Conservation (phyloP, 2,113 vertebrate species). For the Nerophis lumbriciformis region DNA sequence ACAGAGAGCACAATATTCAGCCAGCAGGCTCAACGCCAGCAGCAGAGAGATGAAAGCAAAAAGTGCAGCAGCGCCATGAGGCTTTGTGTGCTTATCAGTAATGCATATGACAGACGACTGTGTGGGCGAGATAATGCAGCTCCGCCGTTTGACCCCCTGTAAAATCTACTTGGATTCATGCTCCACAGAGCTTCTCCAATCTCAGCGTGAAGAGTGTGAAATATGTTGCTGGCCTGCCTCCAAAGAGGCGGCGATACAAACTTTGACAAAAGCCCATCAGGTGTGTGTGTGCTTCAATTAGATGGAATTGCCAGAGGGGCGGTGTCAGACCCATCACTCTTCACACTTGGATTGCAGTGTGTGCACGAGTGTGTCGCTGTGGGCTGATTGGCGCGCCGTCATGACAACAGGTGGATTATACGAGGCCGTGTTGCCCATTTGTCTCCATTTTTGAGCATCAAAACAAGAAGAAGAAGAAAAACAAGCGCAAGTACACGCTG, state of each 20-base stretch:
- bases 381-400: constrained; percentile 14
- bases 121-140: constrained; percentile 8
- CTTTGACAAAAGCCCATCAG: constrained; percentile 1
- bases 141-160: not conserved
- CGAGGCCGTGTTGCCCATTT: constrained; percentile 1
- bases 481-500: not conserved
- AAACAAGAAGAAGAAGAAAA: not conserved
- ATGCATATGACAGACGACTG: constrained; percentile 11
- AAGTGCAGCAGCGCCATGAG: not conserved
- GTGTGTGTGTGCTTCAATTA: constrained; percentile 2
- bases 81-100: not conserved
- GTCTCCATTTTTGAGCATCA: not conserved
- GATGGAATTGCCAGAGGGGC: not conserved
- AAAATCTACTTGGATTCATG: not conserved
- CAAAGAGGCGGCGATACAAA: not conserved
- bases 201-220: not conserved
- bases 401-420: constrained; percentile 13
- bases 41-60: constrained; percentile 9
- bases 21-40: constrained; percentile 13
- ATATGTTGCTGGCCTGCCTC: constrained; percentile 21
- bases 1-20: constrained; percentile 21
- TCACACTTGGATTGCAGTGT: constrained; percentile 8
- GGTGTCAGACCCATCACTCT: not conserved
- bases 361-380: constrained; percentile 1
- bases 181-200: not conserved